Conservation (phyloP, 1,140 invertebrate genomes). For the Eriocheir sinensis region DNA sequence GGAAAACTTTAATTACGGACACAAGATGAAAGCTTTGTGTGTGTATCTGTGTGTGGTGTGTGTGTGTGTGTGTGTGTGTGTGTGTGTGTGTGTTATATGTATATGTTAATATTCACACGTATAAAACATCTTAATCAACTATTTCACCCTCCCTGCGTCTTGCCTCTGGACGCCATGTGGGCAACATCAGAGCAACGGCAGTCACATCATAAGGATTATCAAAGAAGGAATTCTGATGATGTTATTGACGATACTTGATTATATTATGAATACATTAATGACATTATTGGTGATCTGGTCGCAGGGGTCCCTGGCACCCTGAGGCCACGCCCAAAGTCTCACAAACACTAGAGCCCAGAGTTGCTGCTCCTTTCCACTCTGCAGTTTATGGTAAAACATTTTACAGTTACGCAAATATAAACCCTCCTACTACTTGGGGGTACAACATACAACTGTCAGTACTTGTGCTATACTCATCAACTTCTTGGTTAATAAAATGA, state of each 20-base stretch:
- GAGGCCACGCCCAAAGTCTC: neutral
- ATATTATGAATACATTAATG: slow-evolving; percentile 65
- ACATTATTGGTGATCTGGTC: slow-evolving; percentile 56
- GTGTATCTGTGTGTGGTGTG: slow-evolving; percentile 12
- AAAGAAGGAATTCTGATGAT: slow-evolving; percentile 64
- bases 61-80: neutral
- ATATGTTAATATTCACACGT: neutral
- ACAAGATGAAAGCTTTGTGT: no score
- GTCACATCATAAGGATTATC: slow-evolving; percentile 54
- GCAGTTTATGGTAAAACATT: neutral
- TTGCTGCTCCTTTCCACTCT: neutral
- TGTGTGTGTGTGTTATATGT: neutral
- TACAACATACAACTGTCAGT: neutral
- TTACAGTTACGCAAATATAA: neutral
- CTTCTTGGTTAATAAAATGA: no score
- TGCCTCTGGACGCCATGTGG: neutral
- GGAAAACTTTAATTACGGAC: no score
- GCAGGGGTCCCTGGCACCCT: neutral
- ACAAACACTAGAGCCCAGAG: no score
- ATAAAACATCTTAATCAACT: neutral
- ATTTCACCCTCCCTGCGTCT: neutral
- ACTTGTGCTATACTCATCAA: neutral
- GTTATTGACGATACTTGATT: slow-evolving; percentile 45
- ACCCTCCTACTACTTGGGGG: neutral
- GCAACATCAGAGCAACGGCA: neutral